Evolutionary conservation across 2,888 invertebrate genomes (phyloP), one percentile per base, ranked within the genome.

Genomic region (Eurytoma adleriae): DNA sequence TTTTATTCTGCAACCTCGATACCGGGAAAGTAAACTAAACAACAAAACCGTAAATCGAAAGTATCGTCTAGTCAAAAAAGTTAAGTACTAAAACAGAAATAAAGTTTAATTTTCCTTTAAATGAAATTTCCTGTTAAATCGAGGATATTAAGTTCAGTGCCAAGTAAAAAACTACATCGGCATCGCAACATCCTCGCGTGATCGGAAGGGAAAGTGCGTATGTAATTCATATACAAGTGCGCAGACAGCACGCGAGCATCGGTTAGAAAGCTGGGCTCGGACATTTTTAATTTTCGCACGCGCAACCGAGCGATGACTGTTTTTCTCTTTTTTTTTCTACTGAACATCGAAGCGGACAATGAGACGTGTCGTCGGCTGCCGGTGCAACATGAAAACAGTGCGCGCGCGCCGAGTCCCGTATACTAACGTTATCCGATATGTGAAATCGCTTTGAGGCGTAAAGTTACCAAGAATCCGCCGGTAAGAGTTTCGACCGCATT

Each of bases 401-500:
- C 14, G 62, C 52, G 54, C 20, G 59, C 59, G 27, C 54, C 54
- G 30, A 72, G 62, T 62, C 64, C n/a, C 64, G 73, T 56, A n/a
- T n/a, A 69, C 62, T 54, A 68, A 54, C 84, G 88, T 86, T 89
- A 89, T 85, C 84, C 84, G 86, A 89, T 86, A 88, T 87, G 89
- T 85, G 86, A 89, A 89, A 89, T 89, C 88, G 85, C 86, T 88
- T 86, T 86, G 83, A 85, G 82, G 86, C 88, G 86, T 89, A 83
- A 84, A 78, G 86, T 89, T 89, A 89, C 89, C 82, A 78, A 84
- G 87, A 88, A 89, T 88, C 85, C 86, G 76, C 77, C 80, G 79
- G 80, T 84, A 86, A 85, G 85, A 85, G 72, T 76, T 76, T 76
- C 76, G 61, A 76, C 72, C 80, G 68, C 61, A 76, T 71, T 76